A percentile compares a stretch with the other conserved stretches of the same genome.
phyloP scores from a whole-genome alignment of 2,888 invertebrate genomes.

The Standfussiana lucernea region DNA sequence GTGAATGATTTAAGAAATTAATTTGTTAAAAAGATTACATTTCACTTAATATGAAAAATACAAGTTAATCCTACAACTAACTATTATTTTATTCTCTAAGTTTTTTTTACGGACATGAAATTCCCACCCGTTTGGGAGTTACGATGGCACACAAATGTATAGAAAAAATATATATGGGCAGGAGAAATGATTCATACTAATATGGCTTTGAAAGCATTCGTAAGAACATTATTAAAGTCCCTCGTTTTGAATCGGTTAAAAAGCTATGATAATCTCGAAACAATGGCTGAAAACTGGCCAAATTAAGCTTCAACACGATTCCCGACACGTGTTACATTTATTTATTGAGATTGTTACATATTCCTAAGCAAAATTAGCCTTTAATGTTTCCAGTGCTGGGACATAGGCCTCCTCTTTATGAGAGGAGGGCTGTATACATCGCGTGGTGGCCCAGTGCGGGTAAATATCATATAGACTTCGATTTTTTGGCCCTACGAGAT shows the following conservation, averaged over 20 bases:
- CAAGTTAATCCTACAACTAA: neutral
- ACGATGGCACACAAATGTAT: neutral
- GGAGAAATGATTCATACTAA: neutral
- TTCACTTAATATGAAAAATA: neutral
- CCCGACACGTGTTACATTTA: constrained; percentile 23
- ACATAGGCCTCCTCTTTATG: neutral
- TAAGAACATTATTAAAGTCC: neutral
- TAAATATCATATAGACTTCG: neutral
- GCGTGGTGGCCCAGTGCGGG: neutral
- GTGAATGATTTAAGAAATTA: neutral
- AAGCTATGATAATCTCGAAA: neutral
- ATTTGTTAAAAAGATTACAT: neutral
- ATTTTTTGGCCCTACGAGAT: neutral
- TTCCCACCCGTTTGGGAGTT: neutral
- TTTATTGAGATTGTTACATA: constrained; percentile 6
- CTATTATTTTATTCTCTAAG: neutral
- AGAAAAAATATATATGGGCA: neutral
- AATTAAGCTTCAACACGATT: constrained; percentile 31
- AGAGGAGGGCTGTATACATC: neutral
- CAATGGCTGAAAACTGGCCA: constrained; percentile 31
- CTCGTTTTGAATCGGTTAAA: neutral
- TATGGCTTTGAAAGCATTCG: neutral
- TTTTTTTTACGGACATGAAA: neutral
- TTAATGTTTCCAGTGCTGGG: neutral
- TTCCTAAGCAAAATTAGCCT: neutral